phyloP scores from a whole-genome alignment of 1,140 invertebrate species.

The Achatina immaculata region DNA sequence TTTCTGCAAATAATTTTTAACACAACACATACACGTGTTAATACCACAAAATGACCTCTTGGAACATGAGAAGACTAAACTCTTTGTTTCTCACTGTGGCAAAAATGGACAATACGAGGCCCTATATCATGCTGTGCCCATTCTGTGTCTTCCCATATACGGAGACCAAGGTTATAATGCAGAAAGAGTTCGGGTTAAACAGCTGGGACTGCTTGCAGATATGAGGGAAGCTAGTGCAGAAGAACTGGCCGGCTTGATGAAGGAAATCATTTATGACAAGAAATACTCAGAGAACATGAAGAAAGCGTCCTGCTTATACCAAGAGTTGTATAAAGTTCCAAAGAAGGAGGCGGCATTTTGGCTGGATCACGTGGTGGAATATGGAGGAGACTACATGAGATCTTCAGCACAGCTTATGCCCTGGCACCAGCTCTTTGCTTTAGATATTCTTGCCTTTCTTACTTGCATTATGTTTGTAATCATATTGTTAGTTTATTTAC shows the following conservation, averaged over 20 bases:
- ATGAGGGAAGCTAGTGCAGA: slow-evolving; percentile 27
- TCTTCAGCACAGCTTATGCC: neutral
- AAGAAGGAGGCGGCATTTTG: neutral
- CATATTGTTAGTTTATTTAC: neutral
- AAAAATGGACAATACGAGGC: slow-evolving; percentile 54
- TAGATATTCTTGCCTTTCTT: neutral
- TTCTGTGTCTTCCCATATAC: slow-evolving; percentile 78
- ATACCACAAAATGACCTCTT: slow-evolving; percentile 42
- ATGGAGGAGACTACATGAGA: neutral
- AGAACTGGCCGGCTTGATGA: slow-evolving; percentile 27
- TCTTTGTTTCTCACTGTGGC: slow-evolving; percentile 58
- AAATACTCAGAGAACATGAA: neutral
- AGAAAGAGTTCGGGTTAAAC: slow-evolving; percentile 37
- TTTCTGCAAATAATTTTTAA: too few species aligned
- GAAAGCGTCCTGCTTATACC: neutral
- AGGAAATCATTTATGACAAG: slow-evolving; percentile 29
- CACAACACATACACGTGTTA: too few species aligned
- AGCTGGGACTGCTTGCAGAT: slow-evolving; percentile 30
- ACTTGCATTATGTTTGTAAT: neutral
- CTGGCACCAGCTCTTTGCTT: neutral
- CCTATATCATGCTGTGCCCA: slow-evolving; percentile 53
- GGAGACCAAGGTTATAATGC: slow-evolving; percentile 47
- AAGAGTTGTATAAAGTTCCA: neutral
- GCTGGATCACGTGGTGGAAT: neutral
- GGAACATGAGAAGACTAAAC: slow-evolving; percentile 37